phyloP scores from a whole-genome alignment of 2,113 vertebrate genomes.

The Cololabis saira region DNA sequence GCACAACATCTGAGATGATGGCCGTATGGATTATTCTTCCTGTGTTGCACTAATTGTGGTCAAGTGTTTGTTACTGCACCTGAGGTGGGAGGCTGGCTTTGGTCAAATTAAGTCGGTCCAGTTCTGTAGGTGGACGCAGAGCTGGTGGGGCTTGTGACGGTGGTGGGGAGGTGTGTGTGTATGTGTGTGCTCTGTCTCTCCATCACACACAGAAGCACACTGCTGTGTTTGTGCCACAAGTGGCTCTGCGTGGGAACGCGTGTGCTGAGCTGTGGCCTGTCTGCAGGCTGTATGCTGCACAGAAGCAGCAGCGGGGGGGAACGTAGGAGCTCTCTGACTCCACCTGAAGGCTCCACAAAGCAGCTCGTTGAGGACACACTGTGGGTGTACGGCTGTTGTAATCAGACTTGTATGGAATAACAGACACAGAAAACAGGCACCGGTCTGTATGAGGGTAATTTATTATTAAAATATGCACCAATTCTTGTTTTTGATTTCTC shows the following conservation, averaged over 20 bases:
- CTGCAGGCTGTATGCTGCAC: constrained; percentile 52
- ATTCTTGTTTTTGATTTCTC: neutral
- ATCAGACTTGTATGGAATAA: constrained; percentile 29
- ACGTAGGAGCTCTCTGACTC: constrained; percentile 40
- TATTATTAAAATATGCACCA: neutral
- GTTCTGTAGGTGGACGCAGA: constrained; percentile 54
- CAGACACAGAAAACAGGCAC: constrained; percentile 2
- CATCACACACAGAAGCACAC: constrained; percentile 2
- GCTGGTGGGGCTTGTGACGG: constrained; percentile 4
- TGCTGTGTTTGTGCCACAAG: constrained; percentile 54
- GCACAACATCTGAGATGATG: no score
- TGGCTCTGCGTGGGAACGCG: constrained; percentile 62
- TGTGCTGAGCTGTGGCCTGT: constrained; percentile 53
- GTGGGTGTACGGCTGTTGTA: constrained; percentile 39
- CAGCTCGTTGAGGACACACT: constrained; percentile 26
- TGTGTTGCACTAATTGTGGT: constrained; percentile 58
- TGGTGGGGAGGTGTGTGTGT: neutral
- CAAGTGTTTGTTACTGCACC: constrained; percentile 63
- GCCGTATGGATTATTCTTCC: constrained; percentile 46
- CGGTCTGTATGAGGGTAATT: constrained; percentile 5
- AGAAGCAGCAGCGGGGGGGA: constrained; percentile 31
- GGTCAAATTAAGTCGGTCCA: constrained; percentile 55
- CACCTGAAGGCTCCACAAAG: constrained; percentile 47
- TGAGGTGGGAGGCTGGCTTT: constrained; percentile 64
- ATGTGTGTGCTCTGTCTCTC: neutral